phyloP scores from a whole-genome alignment of 2,888 invertebrate species.

The Campoplex capitator region DNA sequence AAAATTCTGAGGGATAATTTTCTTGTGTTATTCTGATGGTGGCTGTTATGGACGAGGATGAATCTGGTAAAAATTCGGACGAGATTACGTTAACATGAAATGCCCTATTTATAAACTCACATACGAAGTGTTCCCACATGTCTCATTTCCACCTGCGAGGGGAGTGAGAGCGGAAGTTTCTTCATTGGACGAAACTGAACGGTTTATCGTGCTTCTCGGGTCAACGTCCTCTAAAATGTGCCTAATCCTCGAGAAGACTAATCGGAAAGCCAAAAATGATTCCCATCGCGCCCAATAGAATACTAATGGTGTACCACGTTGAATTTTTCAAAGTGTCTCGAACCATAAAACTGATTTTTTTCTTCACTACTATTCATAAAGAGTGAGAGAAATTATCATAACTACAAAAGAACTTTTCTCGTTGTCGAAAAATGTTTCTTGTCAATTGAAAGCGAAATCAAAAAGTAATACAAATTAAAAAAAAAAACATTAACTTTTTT shows the following conservation, averaged over 20 bases:
- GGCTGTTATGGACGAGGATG: background rate
- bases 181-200: constrained; percentile 68
- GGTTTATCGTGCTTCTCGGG: constrained; percentile 72
- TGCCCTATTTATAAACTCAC: constrained; percentile 32
- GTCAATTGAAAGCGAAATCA: background rate
- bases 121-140: constrained; percentile 45
- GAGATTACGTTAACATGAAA: constrained; percentile 1
- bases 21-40: background rate
- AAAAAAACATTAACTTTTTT: background rate
- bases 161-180: constrained; percentile 56
- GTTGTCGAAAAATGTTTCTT: background rate
- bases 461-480: background rate
- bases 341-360: background rate
- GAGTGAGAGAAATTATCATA: background rate
- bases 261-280: constrained; percentile 47
- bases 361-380: background rate
- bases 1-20: no score
- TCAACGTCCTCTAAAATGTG: constrained; percentile 76
- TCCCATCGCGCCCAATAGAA: constrained; percentile 28
- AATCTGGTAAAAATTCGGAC: background rate
- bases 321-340: background rate
- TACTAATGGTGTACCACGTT: constrained; percentile 20
- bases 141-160: constrained; percentile 69
- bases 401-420: background rate
- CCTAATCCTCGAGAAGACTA: constrained; percentile 59